phyloP scores from a whole-genome alignment of 2,888 invertebrate species.

The Sphaerophoria taeniata region DNA sequence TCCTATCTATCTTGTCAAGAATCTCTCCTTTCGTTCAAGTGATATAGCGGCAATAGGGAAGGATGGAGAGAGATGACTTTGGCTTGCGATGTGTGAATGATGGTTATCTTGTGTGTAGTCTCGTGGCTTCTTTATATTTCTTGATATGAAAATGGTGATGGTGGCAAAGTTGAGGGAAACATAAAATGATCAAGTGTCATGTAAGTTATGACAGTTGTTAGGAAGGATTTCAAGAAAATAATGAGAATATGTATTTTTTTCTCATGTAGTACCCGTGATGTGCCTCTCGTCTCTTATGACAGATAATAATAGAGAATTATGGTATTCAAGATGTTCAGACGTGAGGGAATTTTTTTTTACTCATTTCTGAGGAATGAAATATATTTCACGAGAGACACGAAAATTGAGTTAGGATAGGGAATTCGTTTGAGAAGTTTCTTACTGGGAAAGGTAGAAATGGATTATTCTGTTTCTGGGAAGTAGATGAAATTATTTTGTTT shows the following conservation, averaged over 20 bases:
- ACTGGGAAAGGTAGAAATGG: too few species aligned
- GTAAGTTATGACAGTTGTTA: constrained; percentile 73
- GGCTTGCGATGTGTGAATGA: constrained; percentile 65
- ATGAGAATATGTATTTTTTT: constrained; percentile 35
- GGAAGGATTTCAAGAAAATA: constrained; percentile 62
- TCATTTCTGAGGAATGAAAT: constrained; percentile 24
- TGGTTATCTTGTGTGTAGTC: constrained; percentile 59
- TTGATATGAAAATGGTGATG: background rate
- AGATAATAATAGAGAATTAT: constrained; percentile 60
- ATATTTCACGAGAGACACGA: constrained; percentile 9
- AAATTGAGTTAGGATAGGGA: background rate
- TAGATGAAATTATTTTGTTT: too few species aligned
- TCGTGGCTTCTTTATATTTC: constrained; percentile 35
- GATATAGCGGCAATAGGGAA: background rate
- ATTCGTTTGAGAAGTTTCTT: too few species aligned
- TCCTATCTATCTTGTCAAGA: background rate
- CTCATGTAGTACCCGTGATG: background rate
- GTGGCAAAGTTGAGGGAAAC: constrained; percentile 12
- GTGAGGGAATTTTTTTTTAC: constrained; percentile 37
- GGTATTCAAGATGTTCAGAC: constrained; percentile 42
- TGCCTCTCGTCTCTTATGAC: background rate
- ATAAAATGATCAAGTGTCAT: constrained; percentile 70
- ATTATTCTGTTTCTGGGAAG: too few species aligned
- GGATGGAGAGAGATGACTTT: constrained; percentile 24
- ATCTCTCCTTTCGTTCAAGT: background rate